phyloP scores from a whole-genome alignment of 1,140 invertebrate species.

The Polypedilum vanderplanki region DNA sequence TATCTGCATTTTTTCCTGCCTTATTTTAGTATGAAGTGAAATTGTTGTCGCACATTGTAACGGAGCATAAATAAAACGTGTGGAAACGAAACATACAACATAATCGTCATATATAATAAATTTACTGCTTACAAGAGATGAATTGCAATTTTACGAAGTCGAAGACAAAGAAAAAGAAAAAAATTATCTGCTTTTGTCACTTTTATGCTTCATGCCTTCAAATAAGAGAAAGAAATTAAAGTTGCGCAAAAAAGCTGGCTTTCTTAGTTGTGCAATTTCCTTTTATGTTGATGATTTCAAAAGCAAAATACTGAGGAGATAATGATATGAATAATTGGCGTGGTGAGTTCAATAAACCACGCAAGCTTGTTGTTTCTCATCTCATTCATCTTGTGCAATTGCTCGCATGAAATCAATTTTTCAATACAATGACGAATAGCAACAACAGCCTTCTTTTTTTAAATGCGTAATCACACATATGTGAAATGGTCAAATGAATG shows the following conservation, averaged over 20 bases:
- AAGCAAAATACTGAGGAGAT: not conserved
- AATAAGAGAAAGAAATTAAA: not conserved
- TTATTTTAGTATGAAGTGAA: too few relatives aligned
- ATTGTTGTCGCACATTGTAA: too few relatives aligned
- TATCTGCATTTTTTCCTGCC: too few relatives aligned
- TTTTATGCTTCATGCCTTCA: not conserved
- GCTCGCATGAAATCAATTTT: conserved; percentile 4
- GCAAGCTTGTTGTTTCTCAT: too few relatives aligned
- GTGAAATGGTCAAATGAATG: too few relatives aligned
- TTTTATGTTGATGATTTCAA: not conserved
- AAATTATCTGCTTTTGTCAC: not conserved
- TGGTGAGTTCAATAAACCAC: too few relatives aligned
- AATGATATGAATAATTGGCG: not conserved
- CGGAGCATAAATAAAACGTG: not conserved
- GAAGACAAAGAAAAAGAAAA: too few relatives aligned
- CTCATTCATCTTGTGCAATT: not conserved
- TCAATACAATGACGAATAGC: not conserved
- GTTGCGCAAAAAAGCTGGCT: too few relatives aligned
- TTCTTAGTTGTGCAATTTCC: conserved; percentile 1
- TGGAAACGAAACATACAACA: not conserved
- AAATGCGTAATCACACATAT: not conserved
- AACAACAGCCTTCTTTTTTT: too few relatives aligned
- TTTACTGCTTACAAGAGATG: too few relatives aligned
- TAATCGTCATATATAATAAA: not conserved
- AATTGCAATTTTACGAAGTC: too few relatives aligned